Evolutionary conservation across 1,140 invertebrate species (phyloP).

Genomic region (Panulirus ornatus): DNA sequence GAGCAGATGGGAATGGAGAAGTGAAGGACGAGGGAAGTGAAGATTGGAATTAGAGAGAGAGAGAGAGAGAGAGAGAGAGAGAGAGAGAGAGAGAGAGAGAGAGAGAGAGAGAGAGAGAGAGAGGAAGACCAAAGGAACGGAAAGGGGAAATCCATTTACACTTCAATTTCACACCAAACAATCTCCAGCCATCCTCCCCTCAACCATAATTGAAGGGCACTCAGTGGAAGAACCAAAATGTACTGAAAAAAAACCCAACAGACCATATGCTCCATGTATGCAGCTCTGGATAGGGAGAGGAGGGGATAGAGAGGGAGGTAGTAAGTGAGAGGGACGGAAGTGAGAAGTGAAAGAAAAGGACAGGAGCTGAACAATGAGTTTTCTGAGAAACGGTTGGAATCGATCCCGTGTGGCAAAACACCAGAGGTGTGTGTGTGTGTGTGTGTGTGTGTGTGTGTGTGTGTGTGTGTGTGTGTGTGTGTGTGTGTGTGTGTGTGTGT

Average conservation of each 20-base stretch:
- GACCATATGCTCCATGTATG: not conserved
- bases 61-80: not conserved
- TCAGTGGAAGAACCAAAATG: not conserved
- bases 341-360: not conserved
- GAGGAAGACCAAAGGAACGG: not conserved
- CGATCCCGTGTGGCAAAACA: too few species aligned
- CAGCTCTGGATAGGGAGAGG: too few species aligned
- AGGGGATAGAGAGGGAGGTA: not conserved
- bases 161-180: conserved; percentile 36
- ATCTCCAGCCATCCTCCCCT: not conserved
- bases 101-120: not conserved
- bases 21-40: too few species aligned
- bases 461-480: too few species aligned
- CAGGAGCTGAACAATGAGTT: too few species aligned
- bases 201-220: conserved; percentile 20
- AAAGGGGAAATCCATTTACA: conserved; percentile 29
- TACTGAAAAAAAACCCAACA: not conserved
- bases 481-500: too few species aligned
- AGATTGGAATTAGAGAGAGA: not conserved
- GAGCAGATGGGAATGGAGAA: not conserved
- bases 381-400: too few species aligned
- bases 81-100: not conserved
- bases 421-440: too few species aligned
- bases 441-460: too few species aligned
- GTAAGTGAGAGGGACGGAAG: not conserved